Evolutionary conservation across 1,140 invertebrate species (phyloP).

Genomic region (Pseudomyrmex flavicornis): DNA sequence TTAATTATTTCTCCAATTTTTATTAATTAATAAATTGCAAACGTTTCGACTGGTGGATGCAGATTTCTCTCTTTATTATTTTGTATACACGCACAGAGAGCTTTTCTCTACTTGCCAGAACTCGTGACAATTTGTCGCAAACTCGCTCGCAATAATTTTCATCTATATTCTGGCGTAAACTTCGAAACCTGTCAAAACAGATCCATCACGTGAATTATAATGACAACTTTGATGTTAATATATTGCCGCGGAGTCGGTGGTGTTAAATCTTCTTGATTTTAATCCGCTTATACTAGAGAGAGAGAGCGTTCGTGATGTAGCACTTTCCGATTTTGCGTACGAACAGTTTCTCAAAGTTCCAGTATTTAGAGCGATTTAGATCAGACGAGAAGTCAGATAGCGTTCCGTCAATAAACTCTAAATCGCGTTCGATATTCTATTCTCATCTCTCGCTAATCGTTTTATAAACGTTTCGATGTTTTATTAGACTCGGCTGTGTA

Average conservation of each 20-base stretch:
- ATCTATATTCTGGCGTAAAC: background rate
- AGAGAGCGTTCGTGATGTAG: background rate
- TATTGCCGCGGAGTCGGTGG: background rate
- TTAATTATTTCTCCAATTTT: no score
- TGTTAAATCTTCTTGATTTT: background rate
- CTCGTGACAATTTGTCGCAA: background rate
- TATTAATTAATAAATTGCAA: no score
- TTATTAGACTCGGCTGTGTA: no score
- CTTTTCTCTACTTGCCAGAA: background rate
- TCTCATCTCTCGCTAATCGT: background rate
- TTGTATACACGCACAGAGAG: no score
- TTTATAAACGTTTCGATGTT: no score
- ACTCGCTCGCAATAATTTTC: background rate
- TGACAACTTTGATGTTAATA: slow-evolving; percentile 3
- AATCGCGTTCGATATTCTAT: background rate
- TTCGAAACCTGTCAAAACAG: background rate
- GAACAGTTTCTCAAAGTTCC: slow-evolving; percentile 11
- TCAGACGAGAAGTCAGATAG: slow-evolving; percentile 24
- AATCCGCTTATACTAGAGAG: background rate
- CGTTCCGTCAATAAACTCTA: slow-evolving; percentile 14
- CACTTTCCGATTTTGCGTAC: slow-evolving; percentile 4
- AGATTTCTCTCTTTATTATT: no score
- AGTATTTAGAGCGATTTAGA: slow-evolving; percentile 29
- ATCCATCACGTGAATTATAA: background rate
- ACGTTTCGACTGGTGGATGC: no score